Evolutionary conservation across 2,113 vertebrate species (phyloP).

Genomic region (Ellobius talpinus): DNA sequence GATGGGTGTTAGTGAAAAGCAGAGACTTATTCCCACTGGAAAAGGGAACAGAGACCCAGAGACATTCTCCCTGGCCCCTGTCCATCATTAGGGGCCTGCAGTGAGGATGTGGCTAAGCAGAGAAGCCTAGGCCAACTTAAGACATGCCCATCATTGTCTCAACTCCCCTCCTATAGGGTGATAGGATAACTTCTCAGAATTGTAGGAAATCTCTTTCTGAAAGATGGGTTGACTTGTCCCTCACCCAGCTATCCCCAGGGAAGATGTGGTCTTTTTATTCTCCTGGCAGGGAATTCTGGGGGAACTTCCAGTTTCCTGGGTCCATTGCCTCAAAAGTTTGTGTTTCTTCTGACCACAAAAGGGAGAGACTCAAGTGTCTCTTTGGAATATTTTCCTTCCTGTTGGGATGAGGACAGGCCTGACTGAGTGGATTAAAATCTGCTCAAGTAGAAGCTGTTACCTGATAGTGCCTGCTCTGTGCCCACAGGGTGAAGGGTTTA

Average conservation of each 20-base stretch:
- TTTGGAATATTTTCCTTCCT: background rate
- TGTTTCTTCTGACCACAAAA: background rate
- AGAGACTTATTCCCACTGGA: background rate
- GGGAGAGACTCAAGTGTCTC: background rate
- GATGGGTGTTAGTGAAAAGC: background rate
- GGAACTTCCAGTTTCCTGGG: background rate
- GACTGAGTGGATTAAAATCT: background rate
- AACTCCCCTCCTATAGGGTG: background rate
- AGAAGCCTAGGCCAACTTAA: background rate
- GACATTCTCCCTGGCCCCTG: background rate
- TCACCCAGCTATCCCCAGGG: background rate
- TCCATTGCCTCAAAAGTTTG: background rate
- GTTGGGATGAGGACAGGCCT: background rate
- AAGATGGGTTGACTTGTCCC: background rate
- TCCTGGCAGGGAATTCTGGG: background rate
- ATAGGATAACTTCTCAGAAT: background rate
- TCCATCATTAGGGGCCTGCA: background rate
- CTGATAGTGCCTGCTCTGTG: background rate
- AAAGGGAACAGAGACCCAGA: background rate
- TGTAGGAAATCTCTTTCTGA: background rate
- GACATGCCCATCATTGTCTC: background rate
- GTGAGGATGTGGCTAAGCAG: background rate
- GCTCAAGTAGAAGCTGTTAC: background rate
- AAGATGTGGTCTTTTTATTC: background rate
- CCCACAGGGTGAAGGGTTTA: background rate